phyloP scores from a whole-genome alignment of 2,113 vertebrate species.

The Saguinus imperator region DNA sequence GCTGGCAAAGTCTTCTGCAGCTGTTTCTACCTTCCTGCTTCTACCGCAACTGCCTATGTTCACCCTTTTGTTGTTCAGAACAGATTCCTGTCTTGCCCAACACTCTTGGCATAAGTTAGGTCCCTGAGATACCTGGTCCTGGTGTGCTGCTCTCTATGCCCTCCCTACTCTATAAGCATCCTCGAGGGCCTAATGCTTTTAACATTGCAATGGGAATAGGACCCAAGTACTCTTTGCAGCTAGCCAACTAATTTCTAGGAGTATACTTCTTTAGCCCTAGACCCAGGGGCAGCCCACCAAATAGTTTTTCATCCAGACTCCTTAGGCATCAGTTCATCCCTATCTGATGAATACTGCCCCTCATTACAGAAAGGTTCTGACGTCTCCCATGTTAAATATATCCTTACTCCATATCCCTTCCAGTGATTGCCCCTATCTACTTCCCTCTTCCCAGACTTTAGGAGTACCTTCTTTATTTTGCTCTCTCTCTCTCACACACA shows the following conservation, averaged over 20 bases:
- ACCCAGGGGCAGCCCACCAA: not conserved
- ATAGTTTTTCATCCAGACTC: not conserved
- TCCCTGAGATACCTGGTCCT: not conserved
- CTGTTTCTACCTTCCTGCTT: not conserved
- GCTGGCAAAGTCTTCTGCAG: not conserved
- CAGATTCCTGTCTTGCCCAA: not conserved
- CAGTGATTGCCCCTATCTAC: not conserved
- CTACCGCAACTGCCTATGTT: not conserved
- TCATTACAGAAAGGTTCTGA: not conserved
- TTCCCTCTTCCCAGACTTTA: not conserved
- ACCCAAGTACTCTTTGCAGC: not conserved
- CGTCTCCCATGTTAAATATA: not conserved
- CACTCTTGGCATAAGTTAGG: not conserved
- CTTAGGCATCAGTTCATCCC: not conserved
- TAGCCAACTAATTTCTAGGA: not conserved
- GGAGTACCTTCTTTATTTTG: not conserved
- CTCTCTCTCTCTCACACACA: not conserved
- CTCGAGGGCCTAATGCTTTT: not conserved
- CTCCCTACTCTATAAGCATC: not conserved
- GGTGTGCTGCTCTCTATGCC: not conserved
- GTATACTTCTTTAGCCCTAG: not conserved
- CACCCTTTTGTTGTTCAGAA: not conserved
- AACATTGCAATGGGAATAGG: not conserved
- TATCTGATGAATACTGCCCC: not conserved
- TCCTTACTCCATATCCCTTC: not conserved